Evolutionary conservation across 2,797 vertebrate genomes (phyloP).

Genomic region (Sparidentex hasta): DNA sequence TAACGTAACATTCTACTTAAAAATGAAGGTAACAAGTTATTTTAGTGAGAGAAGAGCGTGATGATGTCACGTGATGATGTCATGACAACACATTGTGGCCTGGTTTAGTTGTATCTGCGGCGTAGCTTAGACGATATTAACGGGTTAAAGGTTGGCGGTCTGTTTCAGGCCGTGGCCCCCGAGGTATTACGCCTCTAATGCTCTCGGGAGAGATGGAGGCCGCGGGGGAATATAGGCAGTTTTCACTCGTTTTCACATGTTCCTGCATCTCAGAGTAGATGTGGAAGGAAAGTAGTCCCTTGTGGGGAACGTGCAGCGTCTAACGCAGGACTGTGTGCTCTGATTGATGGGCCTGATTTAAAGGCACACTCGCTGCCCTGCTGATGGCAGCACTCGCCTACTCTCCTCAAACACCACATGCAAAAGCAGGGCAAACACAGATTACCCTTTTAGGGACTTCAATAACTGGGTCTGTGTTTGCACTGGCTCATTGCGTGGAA

Average conservation of each 20-base stretch:
- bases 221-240: neutral
- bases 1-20: no score
- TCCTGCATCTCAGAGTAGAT: neutral
- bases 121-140: slow-evolving; percentile 15
- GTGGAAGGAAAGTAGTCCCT: slow-evolving; percentile 27
- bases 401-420: slow-evolving; percentile 1
- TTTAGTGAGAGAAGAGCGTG: neutral
- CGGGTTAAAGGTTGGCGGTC: slow-evolving; percentile 58
- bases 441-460: slow-evolving; percentile 45
- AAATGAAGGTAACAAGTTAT: no score
- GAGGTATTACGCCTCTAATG: slow-evolving; percentile 60
- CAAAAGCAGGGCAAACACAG: slow-evolving; percentile 63
- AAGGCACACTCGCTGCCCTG: slow-evolving; percentile 25
- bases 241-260: slow-evolving; percentile 31
- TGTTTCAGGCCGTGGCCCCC: slow-evolving; percentile 34
- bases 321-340: slow-evolving; percentile 13
- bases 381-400: slow-evolving; percentile 59
- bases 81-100: slow-evolving; percentile 1
- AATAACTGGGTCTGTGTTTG: slow-evolving; percentile 34
- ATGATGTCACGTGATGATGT: neutral
- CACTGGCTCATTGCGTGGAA: neutral
- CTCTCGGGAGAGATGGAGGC: slow-evolving; percentile 40
- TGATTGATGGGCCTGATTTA: slow-evolving; percentile 24
- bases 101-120: slow-evolving; percentile 26
- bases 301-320: slow-evolving; percentile 1